phyloP scores from a whole-genome alignment of 2,797 vertebrate species.

The Pangasius macronema region DNA sequence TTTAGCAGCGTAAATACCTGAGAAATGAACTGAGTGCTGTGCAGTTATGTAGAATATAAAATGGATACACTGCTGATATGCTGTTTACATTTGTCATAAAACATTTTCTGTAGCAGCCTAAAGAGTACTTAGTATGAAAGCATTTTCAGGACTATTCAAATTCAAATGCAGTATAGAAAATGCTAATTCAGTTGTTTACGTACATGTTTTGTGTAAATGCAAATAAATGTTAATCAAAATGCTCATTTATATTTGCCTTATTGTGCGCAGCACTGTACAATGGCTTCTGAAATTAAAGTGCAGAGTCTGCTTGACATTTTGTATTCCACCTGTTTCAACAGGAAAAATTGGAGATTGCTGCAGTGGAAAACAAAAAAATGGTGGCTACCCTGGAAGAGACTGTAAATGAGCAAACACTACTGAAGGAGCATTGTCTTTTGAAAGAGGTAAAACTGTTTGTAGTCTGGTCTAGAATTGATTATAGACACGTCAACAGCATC shows the following conservation, averaged over 20 bases:
- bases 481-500: not conserved
- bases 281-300: not conserved
- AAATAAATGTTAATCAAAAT: not conserved
- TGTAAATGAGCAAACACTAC: constrained; percentile 69
- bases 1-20: not conserved
- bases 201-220: no score
- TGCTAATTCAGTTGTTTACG: no score
- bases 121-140: no score
- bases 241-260: not conserved
- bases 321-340: constrained; percentile 51
- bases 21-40: not conserved
- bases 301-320: not conserved
- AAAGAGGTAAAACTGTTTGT: constrained; percentile 69
- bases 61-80: no score
- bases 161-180: no score
- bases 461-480: constrained; percentile 8
- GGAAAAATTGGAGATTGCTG: constrained; percentile 68
- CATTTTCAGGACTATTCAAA: no score
- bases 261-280: not conserved
- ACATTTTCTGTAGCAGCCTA: no score
- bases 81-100: no score
- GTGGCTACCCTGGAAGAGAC: constrained; percentile 71
- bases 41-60: no score
- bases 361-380: constrained; percentile 68
- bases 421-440: constrained; percentile 63